Evolutionary conservation across 64 coral and sea anemone species (phyloP), one percentile per base, ranked within the genome.

Genomic region (Stichodactyla helianthus): DNA sequence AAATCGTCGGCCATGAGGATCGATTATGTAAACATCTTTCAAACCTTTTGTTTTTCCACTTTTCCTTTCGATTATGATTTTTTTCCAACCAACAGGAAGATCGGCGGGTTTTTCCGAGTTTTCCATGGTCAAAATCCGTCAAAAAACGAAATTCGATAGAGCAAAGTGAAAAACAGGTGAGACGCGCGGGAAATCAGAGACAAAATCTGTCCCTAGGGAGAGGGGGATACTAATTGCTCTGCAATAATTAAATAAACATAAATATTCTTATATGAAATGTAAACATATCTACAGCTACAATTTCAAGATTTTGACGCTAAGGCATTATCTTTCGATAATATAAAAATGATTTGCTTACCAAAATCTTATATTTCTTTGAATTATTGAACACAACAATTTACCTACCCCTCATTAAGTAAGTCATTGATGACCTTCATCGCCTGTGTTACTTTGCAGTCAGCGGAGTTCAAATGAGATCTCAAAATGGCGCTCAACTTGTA

Each of bases 11-110:
- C 95, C 95, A 54, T 86, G 52, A 52, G 95, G 86, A n/a, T 54
- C 77, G 11, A 97, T 55, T 31, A 93, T 63, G n/a, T 62, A 97
- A 74, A 97, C 86, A 86, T 97, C 95, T 74, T 82, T 82, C 27
- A 27, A 71, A 55, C 91, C 95, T 44, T 71, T 82, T 10, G 86
- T 93, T 79, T 86, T 93, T 8, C 91, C 91, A 17, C 57, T 65
- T 77, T 91, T 87, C 35, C 89, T 82, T 28, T 89, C 83, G 6
- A 18, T 79, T 28, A 87, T 53, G 76, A 92, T 50, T 53, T 94
- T 92, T 60, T 71, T 78, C 90, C 92, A 97, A 52, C 86, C 95
- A 54, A 82, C 50, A 62, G 83, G 83, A 1, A 84, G 54, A 23
- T 53, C 82, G 27, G 7, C 16, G 17, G 50, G 35, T 18, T 51